Evolutionary conservation across 2,888 invertebrate species (phyloP), one percentile per base, ranked within the genome.

Genomic region (Dastarcus helophoroides): DNA sequence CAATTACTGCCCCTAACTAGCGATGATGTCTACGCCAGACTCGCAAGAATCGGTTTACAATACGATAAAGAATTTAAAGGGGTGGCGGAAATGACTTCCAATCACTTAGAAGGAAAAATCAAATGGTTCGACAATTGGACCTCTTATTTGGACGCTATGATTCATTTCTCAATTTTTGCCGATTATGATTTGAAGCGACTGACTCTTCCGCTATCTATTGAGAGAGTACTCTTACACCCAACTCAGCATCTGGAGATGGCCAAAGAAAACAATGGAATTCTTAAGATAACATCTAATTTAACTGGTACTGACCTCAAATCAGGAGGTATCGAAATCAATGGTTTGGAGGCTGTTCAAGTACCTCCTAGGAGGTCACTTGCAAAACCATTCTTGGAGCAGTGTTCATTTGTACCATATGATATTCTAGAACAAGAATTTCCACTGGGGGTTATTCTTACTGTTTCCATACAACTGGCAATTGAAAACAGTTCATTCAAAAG

Each of bases 301-400:
- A 4, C 12, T 10, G 44, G 53, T 27, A 31, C 14, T 12, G 38
- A 48, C 16, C 54, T 65, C 34, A 65, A 71, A 37, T 69, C 77
- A 28, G 82, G 82, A 27, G 83, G 83, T 35, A 74, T 84, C 1
- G 79, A 81, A 58, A 61, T 85, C 3, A 69, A 75, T 33, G 83
- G 81, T 5, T 62, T 85, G 1, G 75, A 79, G 45, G 79, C 80
- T 1, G 79, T 76, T 30, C 68, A 77, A 1, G 79, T 84, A 15
- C 72, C 80, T 2, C 67, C 73, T 41, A 69, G 70, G 15, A 60
- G 70, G 32, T 73, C 76, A n/a, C 71, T 78, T 14, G 74, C 75
- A 11, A 65, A 75, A 8, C 81, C 84, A 2, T 71, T 79, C 0
- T 57, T 84, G n/a, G 83, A 85, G 51, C 72, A 71, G 53, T 78